A percentile compares a stretch with the other conserved stretches of the same genome.
Conservation (phyloP, 2,888 invertebrate species). For the Hirtodrosophila confusa region DNA sequence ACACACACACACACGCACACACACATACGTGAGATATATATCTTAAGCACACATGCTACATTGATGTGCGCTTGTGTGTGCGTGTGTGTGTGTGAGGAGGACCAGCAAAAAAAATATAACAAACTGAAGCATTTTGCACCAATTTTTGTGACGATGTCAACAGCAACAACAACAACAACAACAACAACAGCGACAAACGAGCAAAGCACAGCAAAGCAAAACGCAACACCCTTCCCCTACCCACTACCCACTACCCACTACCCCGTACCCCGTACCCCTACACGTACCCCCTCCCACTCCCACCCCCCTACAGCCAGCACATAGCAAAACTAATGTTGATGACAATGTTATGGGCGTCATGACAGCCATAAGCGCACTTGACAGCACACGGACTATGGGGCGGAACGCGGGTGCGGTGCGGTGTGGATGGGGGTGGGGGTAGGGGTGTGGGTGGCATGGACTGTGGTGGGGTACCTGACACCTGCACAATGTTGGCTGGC, state of each 20-base stretch:
- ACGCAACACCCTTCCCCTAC: conserved; percentile 39
- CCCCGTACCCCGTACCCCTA: neutral
- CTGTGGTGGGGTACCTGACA: conserved; percentile 4
- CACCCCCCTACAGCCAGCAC: conserved; percentile 1
- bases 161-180: conserved; percentile 45
- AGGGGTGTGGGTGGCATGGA: neutral
- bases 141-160: conserved; percentile 78
- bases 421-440: neutral
- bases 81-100: conserved; percentile 2
- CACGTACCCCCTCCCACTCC: neutral
- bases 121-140: conserved; percentile 74
- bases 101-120: conserved; percentile 15
- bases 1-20: conserved; percentile 14
- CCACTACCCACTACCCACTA: too few relatives aligned
- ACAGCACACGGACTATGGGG: conserved; percentile 50
- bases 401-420: conserved; percentile 1
- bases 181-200: conserved; percentile 17
- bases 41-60: conserved; percentile 49
- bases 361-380: conserved; percentile 81
- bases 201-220: conserved; percentile 34
- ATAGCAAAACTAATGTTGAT: conserved; percentile 76
- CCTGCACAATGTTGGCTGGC: conserved; percentile 25
- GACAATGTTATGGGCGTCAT: conserved; percentile 81
- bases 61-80: conserved; percentile 24
- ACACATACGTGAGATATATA: conserved; percentile 37